A percentile compares a stretch with the other conserved stretches of the same genome.
Evolutionary conservation across 2,888 invertebrate species (phyloP).

Genomic region (Heliconius cydno): DNA sequence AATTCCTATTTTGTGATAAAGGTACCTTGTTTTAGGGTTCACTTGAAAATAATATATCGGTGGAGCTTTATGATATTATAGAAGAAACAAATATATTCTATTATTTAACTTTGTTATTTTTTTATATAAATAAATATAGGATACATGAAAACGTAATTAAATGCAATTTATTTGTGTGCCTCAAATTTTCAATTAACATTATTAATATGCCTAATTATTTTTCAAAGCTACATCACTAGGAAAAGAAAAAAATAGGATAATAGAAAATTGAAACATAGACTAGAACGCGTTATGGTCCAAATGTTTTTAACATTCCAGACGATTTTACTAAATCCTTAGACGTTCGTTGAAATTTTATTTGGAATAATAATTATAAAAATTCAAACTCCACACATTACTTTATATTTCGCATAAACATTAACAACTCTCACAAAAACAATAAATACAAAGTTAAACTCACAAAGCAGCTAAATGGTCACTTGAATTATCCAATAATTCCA

Average conservation of each 20-base stretch:
- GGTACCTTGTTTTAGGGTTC: not conserved
- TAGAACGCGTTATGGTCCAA: too few species aligned
- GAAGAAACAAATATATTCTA: too few species aligned
- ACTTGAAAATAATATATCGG: not conserved
- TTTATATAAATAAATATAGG: too few species aligned
- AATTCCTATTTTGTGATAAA: not conserved
- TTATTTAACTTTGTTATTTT: too few species aligned
- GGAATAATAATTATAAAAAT: not conserved
- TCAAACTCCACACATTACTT: slow-evolving; percentile 30
- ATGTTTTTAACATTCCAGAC: not conserved
- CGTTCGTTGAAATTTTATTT: too few species aligned
- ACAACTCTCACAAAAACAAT: not conserved
- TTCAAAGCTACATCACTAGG: not conserved
- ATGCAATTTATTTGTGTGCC: too few species aligned
- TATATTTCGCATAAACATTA: not conserved
- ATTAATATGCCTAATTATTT: too few species aligned
- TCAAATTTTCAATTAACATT: too few species aligned
- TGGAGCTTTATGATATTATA: too few species aligned
- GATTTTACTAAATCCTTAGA: not conserved
- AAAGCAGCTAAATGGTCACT: slow-evolving; percentile 10
- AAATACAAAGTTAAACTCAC: not conserved
- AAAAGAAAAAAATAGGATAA: not conserved
- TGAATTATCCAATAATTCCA: slow-evolving; percentile 24
- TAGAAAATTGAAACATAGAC: not conserved
- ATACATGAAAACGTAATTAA: too few species aligned